Conservation (phyloP, 1,140 invertebrate species). For the Leucophenga varia region DNA sequence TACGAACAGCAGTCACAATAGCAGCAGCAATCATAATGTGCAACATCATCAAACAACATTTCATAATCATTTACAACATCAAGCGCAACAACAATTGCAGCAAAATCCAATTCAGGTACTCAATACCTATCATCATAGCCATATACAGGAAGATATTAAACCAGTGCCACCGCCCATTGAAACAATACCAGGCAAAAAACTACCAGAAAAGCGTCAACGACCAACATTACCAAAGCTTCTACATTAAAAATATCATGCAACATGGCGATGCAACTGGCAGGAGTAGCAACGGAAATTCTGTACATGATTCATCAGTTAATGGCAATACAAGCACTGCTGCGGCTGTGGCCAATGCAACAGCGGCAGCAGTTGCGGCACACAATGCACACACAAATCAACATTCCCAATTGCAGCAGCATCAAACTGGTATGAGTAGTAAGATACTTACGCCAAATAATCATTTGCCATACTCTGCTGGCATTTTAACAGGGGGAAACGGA, state of each 20-base stretch:
- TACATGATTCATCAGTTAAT: conserved; percentile 31
- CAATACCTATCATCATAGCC: conserved; percentile 58
- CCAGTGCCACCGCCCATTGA: conserved; percentile 88
- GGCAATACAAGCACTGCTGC: conserved; percentile 18
- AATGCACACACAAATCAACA: conserved; percentile 28
- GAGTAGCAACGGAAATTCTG: conserved; percentile 51
- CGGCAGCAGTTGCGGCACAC: conserved; percentile 31
- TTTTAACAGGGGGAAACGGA: conserved; percentile 7
- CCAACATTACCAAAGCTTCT: conserved; percentile 71
- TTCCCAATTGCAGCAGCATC: too few relatives aligned
- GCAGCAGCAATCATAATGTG: conserved; percentile 19
- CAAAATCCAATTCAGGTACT: conserved; percentile 42
- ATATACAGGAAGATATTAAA: conserved; percentile 64
- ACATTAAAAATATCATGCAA: conserved; percentile 68
- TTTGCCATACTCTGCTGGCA: conserved; percentile 24
- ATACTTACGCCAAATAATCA: conserved; percentile 53
- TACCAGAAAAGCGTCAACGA: conserved; percentile 61
- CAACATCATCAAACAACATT: conserved; percentile 24
- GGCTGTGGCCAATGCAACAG: conserved; percentile 33
- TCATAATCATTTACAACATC: conserved; percentile 18
- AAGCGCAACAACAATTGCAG: conserved; percentile 13
- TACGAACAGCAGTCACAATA: conserved; percentile 33
- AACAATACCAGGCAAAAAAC: conserved; percentile 83
- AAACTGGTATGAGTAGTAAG: conserved; percentile 26
- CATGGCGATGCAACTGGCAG: conserved; percentile 35